Conservation (phyloP, 1,140 invertebrate species). For the Drosophila arawakana region DNA sequence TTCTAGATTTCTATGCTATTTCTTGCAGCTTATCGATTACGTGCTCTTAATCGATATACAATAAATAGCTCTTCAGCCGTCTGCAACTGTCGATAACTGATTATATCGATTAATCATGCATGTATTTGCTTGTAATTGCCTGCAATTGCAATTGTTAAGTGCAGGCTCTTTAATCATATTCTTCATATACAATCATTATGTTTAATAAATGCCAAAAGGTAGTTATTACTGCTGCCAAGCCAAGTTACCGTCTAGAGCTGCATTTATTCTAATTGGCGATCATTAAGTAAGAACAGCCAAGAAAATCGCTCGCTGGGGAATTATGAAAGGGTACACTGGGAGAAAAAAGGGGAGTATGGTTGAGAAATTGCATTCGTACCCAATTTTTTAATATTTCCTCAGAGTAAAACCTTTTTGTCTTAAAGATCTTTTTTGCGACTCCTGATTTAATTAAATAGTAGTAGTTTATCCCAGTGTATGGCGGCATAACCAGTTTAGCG, state of each 20-base stretch:
- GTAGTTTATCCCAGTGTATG: background rate
- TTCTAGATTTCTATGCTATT: background rate
- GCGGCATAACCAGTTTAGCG: conserved; percentile 34
- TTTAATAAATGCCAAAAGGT: conserved; percentile 76
- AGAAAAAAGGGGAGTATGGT: too few relatives aligned
- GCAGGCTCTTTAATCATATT: conserved; percentile 37
- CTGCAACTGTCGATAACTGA: conserved; percentile 17
- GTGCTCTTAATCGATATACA: background rate
- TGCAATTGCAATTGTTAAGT: conserved; percentile 55
- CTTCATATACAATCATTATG: conserved; percentile 64
- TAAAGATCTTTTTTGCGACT: too few relatives aligned
- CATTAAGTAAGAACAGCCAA: conserved; percentile 49
- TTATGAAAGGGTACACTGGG: conserved; percentile 63
- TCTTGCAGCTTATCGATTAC: background rate
- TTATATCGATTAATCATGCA: conserved; percentile 32
- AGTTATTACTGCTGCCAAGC: conserved; percentile 59
- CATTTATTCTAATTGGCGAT: conserved; percentile 74
- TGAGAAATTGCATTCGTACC: too few relatives aligned
- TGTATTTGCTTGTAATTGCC: conserved; percentile 58
- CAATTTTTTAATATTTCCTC: too few relatives aligned
- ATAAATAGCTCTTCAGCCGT: background rate
- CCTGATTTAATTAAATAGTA: too few relatives aligned
- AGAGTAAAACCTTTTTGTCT: too few relatives aligned
- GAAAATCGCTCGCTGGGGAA: conserved; percentile 24
- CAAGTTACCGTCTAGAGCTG: conserved; percentile 15